Evolutionary conservation across 2,888 invertebrate genomes (phyloP).

Genomic region (Cosmia pyralina): DNA sequence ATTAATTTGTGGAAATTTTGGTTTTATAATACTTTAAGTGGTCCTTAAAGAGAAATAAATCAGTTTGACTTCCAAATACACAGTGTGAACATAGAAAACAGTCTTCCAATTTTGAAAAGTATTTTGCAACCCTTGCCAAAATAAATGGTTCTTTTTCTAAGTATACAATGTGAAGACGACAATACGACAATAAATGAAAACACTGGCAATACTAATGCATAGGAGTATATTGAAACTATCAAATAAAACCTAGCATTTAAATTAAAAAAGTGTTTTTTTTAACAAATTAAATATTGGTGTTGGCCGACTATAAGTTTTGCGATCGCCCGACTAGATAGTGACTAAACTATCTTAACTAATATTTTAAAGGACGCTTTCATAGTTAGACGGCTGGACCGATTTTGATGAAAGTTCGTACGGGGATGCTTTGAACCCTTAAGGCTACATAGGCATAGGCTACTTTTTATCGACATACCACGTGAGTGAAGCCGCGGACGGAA

Average conservation of each 20-base stretch:
- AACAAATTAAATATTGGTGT: neutral
- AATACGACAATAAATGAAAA: neutral
- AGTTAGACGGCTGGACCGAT: no score
- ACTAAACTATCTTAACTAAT: neutral
- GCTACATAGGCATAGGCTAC: no score
- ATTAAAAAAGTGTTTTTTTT: neutral
- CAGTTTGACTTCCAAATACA: slow-evolving; percentile 21
- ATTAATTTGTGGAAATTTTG: neutral
- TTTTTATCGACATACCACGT: no score
- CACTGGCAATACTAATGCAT: neutral
- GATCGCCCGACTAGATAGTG: neutral
- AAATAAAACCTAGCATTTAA: neutral
- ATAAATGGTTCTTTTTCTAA: neutral
- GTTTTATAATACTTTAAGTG: neutral
- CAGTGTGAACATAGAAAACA: neutral
- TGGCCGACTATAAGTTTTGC: neutral
- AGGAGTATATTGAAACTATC: neutral
- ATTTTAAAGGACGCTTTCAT: no score
- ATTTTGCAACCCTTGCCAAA: neutral
- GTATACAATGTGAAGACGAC: neutral
- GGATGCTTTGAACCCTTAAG: no score
- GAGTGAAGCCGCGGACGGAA: no score
- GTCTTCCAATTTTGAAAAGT: slow-evolving; percentile 34
- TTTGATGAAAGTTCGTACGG: no score
- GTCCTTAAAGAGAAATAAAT: neutral